phyloP scores from a whole-genome alignment of 92 coral and sea anemone species.

The Plumapathes pennacea region DNA sequence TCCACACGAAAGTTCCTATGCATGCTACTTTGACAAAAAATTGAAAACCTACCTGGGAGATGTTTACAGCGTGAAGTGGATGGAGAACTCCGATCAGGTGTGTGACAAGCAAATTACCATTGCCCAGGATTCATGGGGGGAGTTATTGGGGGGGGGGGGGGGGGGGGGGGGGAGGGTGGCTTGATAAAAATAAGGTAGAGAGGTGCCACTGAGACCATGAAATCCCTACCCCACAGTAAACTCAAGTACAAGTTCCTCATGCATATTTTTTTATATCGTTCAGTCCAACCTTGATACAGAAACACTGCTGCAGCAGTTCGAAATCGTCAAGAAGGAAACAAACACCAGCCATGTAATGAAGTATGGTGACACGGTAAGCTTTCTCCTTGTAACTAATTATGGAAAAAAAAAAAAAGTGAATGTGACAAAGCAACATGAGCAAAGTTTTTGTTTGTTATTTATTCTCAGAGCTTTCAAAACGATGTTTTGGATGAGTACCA shows the following conservation, averaged over 20 bases:
- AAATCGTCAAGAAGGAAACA: conserved; percentile 69
- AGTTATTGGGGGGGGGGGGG: no score
- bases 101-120: no score
- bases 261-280: neutral
- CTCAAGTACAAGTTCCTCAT: no score
- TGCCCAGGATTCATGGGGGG: no score
- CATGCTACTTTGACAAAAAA: conserved; percentile 75
- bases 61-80: conserved; percentile 90
- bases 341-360: conserved; percentile 86
- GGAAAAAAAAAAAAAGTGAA: neutral
- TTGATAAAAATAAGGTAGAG: no score
- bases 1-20: conserved; percentile 79
- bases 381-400: no score
- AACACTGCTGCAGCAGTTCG: conserved; percentile 71
- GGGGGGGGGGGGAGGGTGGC: no score
- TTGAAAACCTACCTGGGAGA: conserved; percentile 79
- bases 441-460: neutral
- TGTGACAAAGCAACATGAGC: neutral
- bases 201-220: no score
- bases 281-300: conserved; percentile 74
- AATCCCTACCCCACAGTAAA: no score
- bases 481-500: conserved; percentile 74
- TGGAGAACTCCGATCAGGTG: conserved; percentile 95
- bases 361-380: conserved; percentile 92
- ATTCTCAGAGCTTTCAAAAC: conserved; percentile 47